Base-by-base conservation (phyloP, 2,113 vertebrate species). In the Phalacrocorax brasilianus region DNA sequence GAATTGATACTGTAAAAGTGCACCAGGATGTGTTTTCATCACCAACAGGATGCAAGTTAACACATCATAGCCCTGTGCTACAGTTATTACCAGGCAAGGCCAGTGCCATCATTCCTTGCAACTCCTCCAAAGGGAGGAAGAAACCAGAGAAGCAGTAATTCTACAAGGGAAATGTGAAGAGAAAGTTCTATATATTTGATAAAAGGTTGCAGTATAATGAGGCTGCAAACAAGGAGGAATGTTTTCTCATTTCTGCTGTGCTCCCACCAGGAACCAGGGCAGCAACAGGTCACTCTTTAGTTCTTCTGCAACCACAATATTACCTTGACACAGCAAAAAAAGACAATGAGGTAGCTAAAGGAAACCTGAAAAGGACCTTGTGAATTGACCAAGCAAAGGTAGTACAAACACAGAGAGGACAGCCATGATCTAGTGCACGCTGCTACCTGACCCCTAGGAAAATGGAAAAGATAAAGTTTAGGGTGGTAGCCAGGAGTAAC, bases 221-320 rank as follows among this genome's bases (percentile, higher is more conserved):
- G 55, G 30, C 52, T 88, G 20, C 21, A 85, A 65, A 47, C 14
- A 8, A 42, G 27, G 21, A 75, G 22, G 12, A n/a, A 88, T 84
- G 32, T 24, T 42, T 10, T 66, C 40, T 61, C 20, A 12, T 27
- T 78, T 81, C 52, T 88, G 40, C 35, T 49, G 9, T 5, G 32
- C 7, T 80, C 15, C 5, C 28, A 72, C 8, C 44, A 53, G 24
- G 72, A 67, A 20, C 5, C 30, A 68, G 26, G 11, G 32, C 33
- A 49, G 11, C 33, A 73, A 20, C 0, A 1, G 15, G 10, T n/a
- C 45, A 27, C 22, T 42, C 17, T 44, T 30, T 14, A 26, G 12
- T 38, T 75, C 47, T 78, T 30, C 84, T 52, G 18, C 55, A 89
- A 19, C 11, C 40, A 33, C 8, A 65, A 0, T 11, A 49, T 8